phyloP scores from a whole-genome alignment of 1,140 invertebrate species.

The Tribolium castaneum region DNA sequence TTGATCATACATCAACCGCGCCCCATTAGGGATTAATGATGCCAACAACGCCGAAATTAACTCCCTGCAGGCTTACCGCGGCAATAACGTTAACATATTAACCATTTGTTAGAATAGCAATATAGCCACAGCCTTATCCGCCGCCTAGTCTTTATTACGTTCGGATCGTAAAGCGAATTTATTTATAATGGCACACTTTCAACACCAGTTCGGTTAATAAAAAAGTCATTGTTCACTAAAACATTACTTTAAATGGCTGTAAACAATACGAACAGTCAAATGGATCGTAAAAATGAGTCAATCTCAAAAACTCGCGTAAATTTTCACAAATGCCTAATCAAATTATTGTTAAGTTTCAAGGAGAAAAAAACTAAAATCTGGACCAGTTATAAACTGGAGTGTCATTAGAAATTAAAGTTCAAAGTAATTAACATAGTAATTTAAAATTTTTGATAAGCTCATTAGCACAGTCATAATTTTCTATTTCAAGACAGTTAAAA shows the following conservation, averaged over 20 bases:
- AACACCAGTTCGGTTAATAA: constrained; percentile 40
- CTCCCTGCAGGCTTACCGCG: constrained; percentile 64
- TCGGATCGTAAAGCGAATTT: constrained; percentile 48
- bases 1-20: constrained; percentile 64
- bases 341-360: not conserved
- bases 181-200: constrained; percentile 43
- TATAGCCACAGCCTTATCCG: constrained; percentile 52
- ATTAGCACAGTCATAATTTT: too few species aligned
- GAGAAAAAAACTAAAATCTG: too few species aligned
- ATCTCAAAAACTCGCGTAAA: not conserved
- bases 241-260: constrained; percentile 31
- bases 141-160: constrained; percentile 45
- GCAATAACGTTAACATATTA: constrained; percentile 66
- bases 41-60: constrained; percentile 65
- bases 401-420: too few species aligned
- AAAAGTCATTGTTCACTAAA: constrained; percentile 32
- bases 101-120: constrained; percentile 65
- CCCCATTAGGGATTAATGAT: constrained; percentile 66
- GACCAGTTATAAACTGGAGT: too few species aligned
- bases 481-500: too few species aligned
- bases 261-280: constrained; percentile 40
- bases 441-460: too few species aligned
- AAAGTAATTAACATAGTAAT: too few species aligned
- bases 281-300: not conserved
- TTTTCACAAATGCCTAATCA: not conserved